A percentile compares a stretch with the other conserved stretches of the same genome.
These are phyloP conservation scores for Caenorhabditis sinica DNA, from an alignment of 2,888 invertebrate species.

Conservation along the genomic window DNA sequence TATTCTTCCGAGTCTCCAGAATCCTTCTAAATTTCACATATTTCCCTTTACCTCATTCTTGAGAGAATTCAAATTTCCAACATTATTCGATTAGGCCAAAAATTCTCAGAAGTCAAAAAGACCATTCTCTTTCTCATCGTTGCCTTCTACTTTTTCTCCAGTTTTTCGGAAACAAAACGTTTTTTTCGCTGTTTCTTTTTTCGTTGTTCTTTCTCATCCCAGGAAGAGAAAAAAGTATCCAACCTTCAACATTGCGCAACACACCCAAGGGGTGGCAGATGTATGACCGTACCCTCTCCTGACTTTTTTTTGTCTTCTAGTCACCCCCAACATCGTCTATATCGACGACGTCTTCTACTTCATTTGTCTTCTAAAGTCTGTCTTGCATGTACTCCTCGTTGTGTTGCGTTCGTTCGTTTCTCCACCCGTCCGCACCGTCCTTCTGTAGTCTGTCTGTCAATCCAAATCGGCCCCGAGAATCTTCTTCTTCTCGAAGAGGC, in stretches of 20 bases:
- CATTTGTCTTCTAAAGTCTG: slow-evolving; percentile 23
- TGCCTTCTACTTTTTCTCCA: background rate
- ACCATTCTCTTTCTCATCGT: background rate
- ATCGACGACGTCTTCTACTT: slow-evolving; percentile 24
- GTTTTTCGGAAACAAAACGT: slow-evolving; percentile 1
- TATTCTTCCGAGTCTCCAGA: too few species aligned
- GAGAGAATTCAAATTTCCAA: too few species aligned
- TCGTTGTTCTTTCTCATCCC: background rate
- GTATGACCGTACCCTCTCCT: background rate
- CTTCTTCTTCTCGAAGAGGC: background rate
- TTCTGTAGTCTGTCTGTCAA: slow-evolving; percentile 11
- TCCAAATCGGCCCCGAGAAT: slow-evolving; percentile 40
- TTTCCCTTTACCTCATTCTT: too few species aligned
- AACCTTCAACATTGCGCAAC: slow-evolving; percentile 11
- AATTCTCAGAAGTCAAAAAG: background rate
- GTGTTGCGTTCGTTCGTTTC: slow-evolving; percentile 15
- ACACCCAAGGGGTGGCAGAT: background rate
- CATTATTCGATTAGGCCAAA: too few species aligned
- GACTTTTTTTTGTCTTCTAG: slow-evolving; percentile 10
- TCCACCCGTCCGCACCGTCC: background rate
- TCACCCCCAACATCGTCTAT: too few species aligned
- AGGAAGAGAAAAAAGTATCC: slow-evolving; percentile 11
- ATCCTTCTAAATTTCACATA: too few species aligned
- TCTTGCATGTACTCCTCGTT: too few species aligned
- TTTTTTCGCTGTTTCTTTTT: background rate